Base-by-base conservation (phyloP, 2,113 vertebrate genomes). In the Cebidichthys violaceus region DNA sequence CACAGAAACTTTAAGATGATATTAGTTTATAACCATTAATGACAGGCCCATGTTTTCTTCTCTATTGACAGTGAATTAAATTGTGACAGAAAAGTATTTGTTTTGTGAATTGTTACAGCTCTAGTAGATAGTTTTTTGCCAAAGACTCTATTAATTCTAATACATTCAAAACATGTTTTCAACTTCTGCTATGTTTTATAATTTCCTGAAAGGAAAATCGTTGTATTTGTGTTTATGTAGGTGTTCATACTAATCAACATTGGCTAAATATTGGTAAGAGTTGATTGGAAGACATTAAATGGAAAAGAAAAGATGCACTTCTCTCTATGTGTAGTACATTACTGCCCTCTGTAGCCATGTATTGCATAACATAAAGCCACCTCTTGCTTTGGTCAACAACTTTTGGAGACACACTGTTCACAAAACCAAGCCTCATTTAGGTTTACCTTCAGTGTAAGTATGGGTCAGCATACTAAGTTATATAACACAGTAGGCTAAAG, bases 401-500 rank as follows among this genome's bases (percentile, higher is more conserved):
- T 22, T 52, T 22, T 52, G 7, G 50, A 52, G 20, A 17, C 43
- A 52, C 20, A 52, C 6, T 52, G 50, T 22, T 52, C 7, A 52
- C 7, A 20, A 52, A 52, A 22, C 22, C 50, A 59, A 57, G 69
- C 45, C 52, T 52, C n/a, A 24, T 55, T 47, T 62, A 52, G 17
- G 22, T 61, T 66, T 52, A 7, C 20, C 39, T 75, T 52, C 27
- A 39, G 17, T 52, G 24, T 54, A 17, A 69, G 41, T 13, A 15
- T 64, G 41, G 68, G 2, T 55, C 65, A 33, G 70, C 79, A 75
- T 82, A 29, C 64, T 43, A 84, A 81, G 69, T 39, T 37, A 70
- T 37, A 68, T 77, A 79, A 77, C 27, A 86, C 55, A 59, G 76
- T 20, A 54, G 57, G 47, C 69, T 82, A 52, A 75, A 76, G 78